phyloP scores from a whole-genome alignment of 1,140 invertebrate species.

The Proales similis region DNA sequence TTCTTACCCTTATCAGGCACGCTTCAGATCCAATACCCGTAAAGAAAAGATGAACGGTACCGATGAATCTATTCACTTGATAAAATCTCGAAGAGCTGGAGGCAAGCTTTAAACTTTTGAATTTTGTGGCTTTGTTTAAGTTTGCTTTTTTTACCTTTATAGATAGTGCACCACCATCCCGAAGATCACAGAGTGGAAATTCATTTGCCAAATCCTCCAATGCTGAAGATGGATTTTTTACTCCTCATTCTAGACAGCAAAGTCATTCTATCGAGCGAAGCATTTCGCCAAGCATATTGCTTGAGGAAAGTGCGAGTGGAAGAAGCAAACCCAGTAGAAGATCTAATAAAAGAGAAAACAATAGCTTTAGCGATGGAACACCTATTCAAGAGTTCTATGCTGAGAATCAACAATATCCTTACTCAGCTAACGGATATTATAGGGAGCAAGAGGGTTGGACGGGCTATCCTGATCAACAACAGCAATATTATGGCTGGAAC shows the following conservation, averaged over 20 bases:
- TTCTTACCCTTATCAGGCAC: too few relatives aligned
- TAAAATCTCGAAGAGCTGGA: slow-evolving; percentile 34
- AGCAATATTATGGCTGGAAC: background rate
- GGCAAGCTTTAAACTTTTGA: background rate
- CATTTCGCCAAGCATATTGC: slow-evolving; percentile 2
- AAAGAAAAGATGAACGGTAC: too few relatives aligned
- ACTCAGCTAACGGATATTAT: too few relatives aligned
- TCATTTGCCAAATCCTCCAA: background rate
- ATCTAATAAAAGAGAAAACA: slow-evolving; percentile 14
- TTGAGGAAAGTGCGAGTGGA: background rate
- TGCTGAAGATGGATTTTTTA: too few relatives aligned
- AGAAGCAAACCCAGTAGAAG: background rate
- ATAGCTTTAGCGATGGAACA: slow-evolving; percentile 1
- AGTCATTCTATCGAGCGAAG: slow-evolving; percentile 11
- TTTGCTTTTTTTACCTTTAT: background rate
- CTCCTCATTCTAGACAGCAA: slow-evolving; percentile 2
- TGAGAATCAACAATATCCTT: slow-evolving; percentile 30
- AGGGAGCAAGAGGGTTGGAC: slow-evolving; percentile 5
- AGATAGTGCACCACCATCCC: slow-evolving; percentile 26
- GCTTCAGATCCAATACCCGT: too few relatives aligned
- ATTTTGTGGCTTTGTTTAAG: background rate
- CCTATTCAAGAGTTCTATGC: background rate
- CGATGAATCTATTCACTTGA: slow-evolving; percentile 28
- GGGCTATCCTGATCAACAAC: background rate
- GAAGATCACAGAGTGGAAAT: slow-evolving; percentile 34